phyloP scores from a whole-genome alignment of 2,113 vertebrate genomes.

The Peucedramus taeniatus region DNA sequence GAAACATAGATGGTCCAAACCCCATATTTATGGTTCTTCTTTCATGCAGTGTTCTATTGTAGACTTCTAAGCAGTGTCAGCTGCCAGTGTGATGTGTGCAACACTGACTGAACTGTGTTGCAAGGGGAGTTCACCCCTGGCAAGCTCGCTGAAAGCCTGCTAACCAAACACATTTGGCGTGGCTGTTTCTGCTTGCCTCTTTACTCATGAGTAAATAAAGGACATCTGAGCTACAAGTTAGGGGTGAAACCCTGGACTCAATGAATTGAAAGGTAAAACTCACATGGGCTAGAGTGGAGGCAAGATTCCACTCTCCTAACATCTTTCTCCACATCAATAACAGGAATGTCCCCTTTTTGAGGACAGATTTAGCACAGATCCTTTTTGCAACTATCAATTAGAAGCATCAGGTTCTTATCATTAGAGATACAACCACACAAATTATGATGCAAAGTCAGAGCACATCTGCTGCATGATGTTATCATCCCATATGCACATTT shows the following conservation, averaged over 20 bases:
- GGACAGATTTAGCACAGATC: neutral
- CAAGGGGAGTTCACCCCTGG: neutral
- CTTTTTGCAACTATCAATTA: neutral
- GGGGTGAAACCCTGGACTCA: neutral
- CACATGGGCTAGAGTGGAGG: neutral
- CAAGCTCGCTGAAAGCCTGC: neutral
- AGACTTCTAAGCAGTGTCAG: neutral
- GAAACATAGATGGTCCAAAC: neutral
- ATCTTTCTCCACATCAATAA: neutral
- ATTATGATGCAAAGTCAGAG: neutral
- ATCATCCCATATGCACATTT: neutral
- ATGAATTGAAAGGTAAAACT: neutral
- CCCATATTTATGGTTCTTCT: neutral
- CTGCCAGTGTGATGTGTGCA: neutral
- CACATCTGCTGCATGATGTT: neutral
- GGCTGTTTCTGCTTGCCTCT: neutral
- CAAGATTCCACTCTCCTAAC: neutral
- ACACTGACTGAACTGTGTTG: neutral
- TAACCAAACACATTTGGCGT: neutral
- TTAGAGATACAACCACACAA: neutral
- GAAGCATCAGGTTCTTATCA: neutral
- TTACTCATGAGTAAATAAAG: neutral
- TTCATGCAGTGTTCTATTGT: neutral
- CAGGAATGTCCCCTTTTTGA: neutral
- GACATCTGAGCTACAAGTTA: neutral